Evolutionary conservation across 2,113 vertebrate genomes (phyloP), one percentile per base, ranked within the genome.

Genomic region (Scytalopus superciliaris): DNA sequence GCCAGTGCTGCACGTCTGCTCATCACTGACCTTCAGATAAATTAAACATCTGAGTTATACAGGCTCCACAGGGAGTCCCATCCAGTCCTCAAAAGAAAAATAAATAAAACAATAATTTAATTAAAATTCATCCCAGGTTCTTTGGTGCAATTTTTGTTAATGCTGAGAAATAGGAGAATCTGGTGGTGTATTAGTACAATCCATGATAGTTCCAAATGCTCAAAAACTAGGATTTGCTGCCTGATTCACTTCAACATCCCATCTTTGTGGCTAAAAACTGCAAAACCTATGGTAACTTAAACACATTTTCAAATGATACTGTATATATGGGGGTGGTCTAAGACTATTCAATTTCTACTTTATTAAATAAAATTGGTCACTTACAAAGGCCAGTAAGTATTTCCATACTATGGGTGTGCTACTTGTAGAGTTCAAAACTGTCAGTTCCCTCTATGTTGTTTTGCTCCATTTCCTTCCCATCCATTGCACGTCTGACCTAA

Each of bases 41-140:
- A 97, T 94, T 96, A 97, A 91, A 92, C 82, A 76, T 95, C 84
- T 80, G 94, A 95, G 88, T 96, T 94, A 93, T 87, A 94, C 50
- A 73, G 94, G 96, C 96, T 94, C 96, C 95, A 62, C 87, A 94
- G 79, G 94, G 96, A 95, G 94, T 87, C 95, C 92, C 85, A 94
- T 95, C 94, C 94, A 96, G 96, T 97, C 95, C 82, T 96, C 90
- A 73, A 94, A 87, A 92, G 67, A 92, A 94, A 52, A 97, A 97
- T 97, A 97, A 97, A 97, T 97, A 96, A 68, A 96, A 69, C 78
- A 97, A 96, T 97, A 97, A 96, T 84, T 96, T 96, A 96, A 97
- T 82, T 94, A 94, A 96, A 92, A 93, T 94, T 70, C 88, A 94
- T 94, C 85, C 88, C 95, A 74, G 92, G 88, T 95, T 97, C 96